Evolutionary conservation across 2,888 invertebrate genomes (phyloP).

Genomic region (Aphrophora alni): DNA sequence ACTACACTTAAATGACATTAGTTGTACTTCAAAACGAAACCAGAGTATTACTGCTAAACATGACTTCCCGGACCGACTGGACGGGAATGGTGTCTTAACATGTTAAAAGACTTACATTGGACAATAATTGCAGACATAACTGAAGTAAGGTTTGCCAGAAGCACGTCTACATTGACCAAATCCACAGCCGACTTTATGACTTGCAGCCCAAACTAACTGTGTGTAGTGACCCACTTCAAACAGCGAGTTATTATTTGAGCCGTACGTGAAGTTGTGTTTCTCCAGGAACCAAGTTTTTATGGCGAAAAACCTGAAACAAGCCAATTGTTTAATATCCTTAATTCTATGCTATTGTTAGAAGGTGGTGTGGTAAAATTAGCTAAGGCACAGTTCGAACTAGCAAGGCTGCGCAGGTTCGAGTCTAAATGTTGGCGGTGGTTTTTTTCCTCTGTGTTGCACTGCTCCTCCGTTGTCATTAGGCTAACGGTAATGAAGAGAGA

Average conservation of each 20-base stretch:
- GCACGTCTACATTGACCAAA: slow-evolving; percentile 68
- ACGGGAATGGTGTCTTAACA: too few relatives aligned
- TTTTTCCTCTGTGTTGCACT: too few relatives aligned
- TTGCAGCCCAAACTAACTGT: slow-evolving; percentile 82
- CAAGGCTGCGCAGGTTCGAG: too few relatives aligned
- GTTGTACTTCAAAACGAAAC: too few relatives aligned
- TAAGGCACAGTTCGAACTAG: too few relatives aligned
- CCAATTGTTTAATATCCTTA: neutral
- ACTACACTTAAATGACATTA: too few relatives aligned
- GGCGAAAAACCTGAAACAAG: slow-evolving; percentile 73
- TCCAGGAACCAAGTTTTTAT: slow-evolving; percentile 81
- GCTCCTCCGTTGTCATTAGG: too few relatives aligned
- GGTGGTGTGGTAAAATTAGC: too few relatives aligned
- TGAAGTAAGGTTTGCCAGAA: slow-evolving; percentile 71
- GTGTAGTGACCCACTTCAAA: slow-evolving; percentile 78
- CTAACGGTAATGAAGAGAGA: too few relatives aligned
- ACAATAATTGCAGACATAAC: slow-evolving; percentile 85
- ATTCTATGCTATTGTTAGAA: neutral
- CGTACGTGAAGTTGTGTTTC: slow-evolving; percentile 75
- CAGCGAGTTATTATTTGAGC: slow-evolving; percentile 65
- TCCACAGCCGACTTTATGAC: slow-evolving; percentile 79
- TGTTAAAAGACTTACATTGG: slow-evolving; percentile 84
- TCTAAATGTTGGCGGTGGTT: too few relatives aligned
- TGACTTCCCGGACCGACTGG: too few relatives aligned
- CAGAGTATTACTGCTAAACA: too few relatives aligned